These are phyloP conservation scores for Romanogobio albipinnatus DNA, from an alignment of 2,113 vertebrate genomes.

Conservation along the genomic window DNA sequence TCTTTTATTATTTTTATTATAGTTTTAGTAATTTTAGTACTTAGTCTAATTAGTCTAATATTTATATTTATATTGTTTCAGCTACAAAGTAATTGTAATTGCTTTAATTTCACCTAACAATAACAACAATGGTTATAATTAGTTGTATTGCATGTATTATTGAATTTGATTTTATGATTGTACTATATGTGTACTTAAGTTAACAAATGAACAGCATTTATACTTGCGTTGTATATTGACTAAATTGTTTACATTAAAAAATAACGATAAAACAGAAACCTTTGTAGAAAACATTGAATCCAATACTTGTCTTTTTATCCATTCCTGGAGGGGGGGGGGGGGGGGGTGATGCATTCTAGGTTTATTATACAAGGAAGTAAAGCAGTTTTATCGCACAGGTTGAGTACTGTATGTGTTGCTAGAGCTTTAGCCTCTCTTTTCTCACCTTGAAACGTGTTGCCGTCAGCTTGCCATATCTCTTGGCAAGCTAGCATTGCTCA, in stretches of 20 bases:
- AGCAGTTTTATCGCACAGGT: background rate
- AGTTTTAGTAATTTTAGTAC: background rate
- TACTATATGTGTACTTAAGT: background rate
- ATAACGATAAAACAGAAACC: background rate
- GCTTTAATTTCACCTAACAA: background rate
- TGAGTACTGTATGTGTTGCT: background rate
- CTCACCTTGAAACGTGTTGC: constrained; percentile 15
- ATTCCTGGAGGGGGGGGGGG: background rate
- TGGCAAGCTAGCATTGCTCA: constrained; percentile 22
- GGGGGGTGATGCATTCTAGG: background rate
- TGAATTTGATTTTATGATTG: background rate
- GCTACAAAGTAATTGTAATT: no score
- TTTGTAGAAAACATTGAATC: background rate
- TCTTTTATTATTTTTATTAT: background rate
- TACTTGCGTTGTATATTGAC: background rate
- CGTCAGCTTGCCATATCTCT: constrained; percentile 27
- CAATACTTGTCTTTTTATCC: background rate
- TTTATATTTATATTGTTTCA: no score
- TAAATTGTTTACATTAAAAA: background rate
- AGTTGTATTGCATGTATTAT: background rate
- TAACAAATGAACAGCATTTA: background rate
- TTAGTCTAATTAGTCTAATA: no score
- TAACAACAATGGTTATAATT: background rate
- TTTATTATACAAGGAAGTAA: background rate
- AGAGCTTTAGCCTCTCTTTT: constrained; percentile 5